phyloP scores from a whole-genome alignment of 2,113 vertebrate species.

The Pipa parva region DNA sequence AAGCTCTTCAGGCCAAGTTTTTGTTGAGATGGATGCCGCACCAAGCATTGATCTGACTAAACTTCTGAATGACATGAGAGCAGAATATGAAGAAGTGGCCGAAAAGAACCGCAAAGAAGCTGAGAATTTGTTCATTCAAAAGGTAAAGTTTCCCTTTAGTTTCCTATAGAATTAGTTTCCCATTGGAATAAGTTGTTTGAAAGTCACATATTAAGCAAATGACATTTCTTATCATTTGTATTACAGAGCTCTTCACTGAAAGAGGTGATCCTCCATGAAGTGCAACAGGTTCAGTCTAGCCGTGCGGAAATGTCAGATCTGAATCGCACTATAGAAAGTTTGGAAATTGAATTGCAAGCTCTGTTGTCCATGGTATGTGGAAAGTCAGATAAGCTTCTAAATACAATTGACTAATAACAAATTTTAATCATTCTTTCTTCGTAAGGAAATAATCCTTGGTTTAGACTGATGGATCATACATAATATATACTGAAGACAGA shows the following conservation, averaged over 20 bases:
- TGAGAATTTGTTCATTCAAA: conserved; percentile 63
- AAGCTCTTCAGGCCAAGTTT: conserved; percentile 56
- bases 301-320: conserved; percentile 35
- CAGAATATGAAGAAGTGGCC: conserved; percentile 71
- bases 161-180: too few species aligned
- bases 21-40: conserved; percentile 70
- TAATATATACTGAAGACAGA: too few species aligned
- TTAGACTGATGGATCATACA: too few species aligned
- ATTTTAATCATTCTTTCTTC: too few species aligned
- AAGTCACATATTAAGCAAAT: too few species aligned
- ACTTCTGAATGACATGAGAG: conserved; percentile 70
- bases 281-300: conserved; percentile 18
- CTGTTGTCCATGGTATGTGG: conserved; percentile 46
- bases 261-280: conserved; percentile 13
- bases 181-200: too few species aligned
- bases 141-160: conserved; percentile 63
- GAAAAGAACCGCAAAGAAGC: conserved; percentile 67
- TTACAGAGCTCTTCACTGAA: conserved; percentile 40
- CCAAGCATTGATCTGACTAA: conserved; percentile 58
- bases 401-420: too few species aligned
- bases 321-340: conserved; percentile 22
- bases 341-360: conserved; percentile 46
- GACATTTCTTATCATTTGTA: too few species aligned
- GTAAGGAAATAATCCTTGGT: too few species aligned
- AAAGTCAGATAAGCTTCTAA: too few species aligned